phyloP scores from a whole-genome alignment of 2,113 vertebrate species.

The Tetrao urogallus region DNA sequence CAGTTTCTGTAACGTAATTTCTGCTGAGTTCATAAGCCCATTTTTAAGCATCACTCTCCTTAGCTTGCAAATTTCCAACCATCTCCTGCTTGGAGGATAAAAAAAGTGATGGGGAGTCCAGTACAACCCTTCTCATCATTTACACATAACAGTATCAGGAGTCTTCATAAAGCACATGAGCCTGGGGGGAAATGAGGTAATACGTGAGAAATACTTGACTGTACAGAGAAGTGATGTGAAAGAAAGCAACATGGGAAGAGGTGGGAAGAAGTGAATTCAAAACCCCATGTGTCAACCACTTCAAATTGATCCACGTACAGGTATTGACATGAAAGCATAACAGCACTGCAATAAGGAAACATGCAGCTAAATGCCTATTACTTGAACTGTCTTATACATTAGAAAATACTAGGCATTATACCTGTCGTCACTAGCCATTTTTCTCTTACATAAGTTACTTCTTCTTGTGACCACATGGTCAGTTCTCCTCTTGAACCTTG shows the following conservation, averaged over 20 bases:
- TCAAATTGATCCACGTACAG: neutral
- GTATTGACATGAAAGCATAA: neutral
- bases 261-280: neutral
- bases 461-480: neutral
- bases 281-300: neutral
- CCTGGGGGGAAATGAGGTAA: neutral
- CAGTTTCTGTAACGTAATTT: neutral
- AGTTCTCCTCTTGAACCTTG: neutral
- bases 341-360: neutral
- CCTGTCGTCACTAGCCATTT: neutral
- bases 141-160: neutral
- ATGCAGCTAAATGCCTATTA: neutral
- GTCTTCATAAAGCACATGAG: rapidly evolving
- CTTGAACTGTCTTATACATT: rapidly evolving
- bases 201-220: neutral
- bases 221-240: neutral
- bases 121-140: neutral
- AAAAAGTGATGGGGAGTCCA: neutral
- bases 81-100: neutral
- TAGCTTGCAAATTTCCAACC: neutral
- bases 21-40: neutral
- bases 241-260: neutral
- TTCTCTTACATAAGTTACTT: neutral
- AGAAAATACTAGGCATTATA: neutral
- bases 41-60: neutral